Evolutionary conservation across 2,797 vertebrate genomes (phyloP).

Genomic region (Hippocampus kuda): DNA sequence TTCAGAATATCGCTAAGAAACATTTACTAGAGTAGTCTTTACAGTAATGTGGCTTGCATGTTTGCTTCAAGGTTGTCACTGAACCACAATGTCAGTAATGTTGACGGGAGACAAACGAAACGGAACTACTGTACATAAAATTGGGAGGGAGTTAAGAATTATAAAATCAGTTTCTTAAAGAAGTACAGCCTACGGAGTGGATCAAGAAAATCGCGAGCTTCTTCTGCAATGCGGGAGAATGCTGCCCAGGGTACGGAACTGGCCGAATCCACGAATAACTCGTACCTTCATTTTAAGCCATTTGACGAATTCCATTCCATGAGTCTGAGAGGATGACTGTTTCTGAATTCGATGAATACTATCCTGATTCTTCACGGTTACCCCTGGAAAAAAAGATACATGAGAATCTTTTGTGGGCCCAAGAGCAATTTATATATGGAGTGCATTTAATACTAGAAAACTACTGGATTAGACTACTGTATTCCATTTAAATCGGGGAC

Average conservation of each 20-base stretch:
- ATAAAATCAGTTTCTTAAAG: not conserved
- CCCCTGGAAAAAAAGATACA: constrained; percentile 10
- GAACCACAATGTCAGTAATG: not conserved
- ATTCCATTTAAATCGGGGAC: too few relatives aligned
- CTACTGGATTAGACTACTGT: too few relatives aligned
- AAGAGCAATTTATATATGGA: not conserved
- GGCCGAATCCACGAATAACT: not conserved
- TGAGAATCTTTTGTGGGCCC: not conserved
- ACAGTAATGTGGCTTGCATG: not conserved
- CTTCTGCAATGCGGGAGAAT: too few relatives aligned
- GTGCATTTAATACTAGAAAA: too few relatives aligned
- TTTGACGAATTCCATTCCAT: constrained; percentile 26
- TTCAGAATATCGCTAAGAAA: not conserved
- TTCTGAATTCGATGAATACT: constrained; percentile 15
- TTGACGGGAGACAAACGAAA: not conserved
- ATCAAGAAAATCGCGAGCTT: not conserved
- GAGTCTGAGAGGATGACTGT: constrained; percentile 9
- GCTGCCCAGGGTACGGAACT: not conserved
- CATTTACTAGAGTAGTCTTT: not conserved
- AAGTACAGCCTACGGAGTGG: not conserved
- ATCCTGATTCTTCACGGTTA: constrained; percentile 22
- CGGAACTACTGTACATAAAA: not conserved
- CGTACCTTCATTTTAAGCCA: constrained; percentile 48
- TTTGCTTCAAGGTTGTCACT: not conserved
- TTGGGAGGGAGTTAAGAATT: not conserved